Conservation (phyloP, 2,113 vertebrate genomes). For the Ceyx melanurus region DNA sequence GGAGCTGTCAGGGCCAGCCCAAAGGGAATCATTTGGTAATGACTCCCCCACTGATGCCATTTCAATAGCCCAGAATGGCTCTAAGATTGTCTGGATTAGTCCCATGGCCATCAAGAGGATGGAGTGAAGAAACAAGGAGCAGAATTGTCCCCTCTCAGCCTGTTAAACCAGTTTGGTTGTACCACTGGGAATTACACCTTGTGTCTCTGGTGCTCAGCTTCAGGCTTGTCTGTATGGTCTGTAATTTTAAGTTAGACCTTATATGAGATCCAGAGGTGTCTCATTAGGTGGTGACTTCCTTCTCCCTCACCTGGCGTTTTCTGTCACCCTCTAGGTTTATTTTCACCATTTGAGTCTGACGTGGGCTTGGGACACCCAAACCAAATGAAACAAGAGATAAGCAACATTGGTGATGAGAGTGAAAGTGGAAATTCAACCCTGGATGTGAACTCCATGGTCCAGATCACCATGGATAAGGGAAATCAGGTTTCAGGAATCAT, state of each 20-base stretch:
- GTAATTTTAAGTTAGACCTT: neutral
- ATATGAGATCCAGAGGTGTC: neutral
- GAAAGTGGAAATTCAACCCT: conserved; percentile 13
- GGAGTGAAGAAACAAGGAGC: neutral
- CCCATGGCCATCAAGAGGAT: accelerated
- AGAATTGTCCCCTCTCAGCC: neutral
- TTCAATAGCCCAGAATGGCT: neutral
- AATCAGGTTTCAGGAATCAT: conserved; percentile 77
- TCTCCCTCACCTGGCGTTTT: neutral
- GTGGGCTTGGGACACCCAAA: neutral
- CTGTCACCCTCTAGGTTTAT: neutral
- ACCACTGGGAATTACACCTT: neutral
- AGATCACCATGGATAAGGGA: conserved; percentile 72
- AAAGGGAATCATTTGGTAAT: neutral
- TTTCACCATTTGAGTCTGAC: neutral
- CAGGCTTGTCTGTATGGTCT: neutral
- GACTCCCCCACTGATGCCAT: neutral
- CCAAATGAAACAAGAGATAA: neutral
- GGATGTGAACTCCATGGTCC: conserved; percentile 79
- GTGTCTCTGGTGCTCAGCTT: neutral
- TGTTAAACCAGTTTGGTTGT: neutral
- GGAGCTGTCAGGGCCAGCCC: neutral
- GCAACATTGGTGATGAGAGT: neutral
- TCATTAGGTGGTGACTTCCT: neutral
- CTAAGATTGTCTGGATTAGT: neutral